Conservation (phyloP, 2,888 invertebrate species). For the Bombyx huttoni region DNA sequence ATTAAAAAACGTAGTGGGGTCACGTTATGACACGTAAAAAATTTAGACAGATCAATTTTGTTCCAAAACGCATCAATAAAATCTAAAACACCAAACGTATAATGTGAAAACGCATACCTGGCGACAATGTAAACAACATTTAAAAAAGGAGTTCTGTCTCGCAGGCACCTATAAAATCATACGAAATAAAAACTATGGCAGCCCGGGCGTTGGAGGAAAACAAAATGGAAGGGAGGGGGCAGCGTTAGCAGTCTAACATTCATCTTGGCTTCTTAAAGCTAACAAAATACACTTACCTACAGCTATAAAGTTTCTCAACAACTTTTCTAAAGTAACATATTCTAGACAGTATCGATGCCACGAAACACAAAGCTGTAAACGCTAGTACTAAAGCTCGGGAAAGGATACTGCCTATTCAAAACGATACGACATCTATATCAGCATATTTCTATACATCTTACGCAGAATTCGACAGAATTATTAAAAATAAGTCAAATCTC, state of each 20-base stretch:
- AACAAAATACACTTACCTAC: conserved; percentile 72
- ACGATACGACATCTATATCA: conserved; percentile 59
- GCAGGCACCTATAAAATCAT: conserved; percentile 72
- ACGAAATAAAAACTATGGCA: conserved; percentile 59
- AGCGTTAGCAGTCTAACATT: conserved; percentile 71
- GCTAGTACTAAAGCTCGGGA: conserved; percentile 20
- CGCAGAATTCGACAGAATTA: conserved; percentile 41
- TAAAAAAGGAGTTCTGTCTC: conserved; percentile 62
- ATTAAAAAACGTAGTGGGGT: no score
- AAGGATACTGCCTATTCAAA: conserved; percentile 65
- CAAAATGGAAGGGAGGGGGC: conserved; percentile 57
- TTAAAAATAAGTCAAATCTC: conserved; percentile 24
- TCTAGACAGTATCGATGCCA: conserved; percentile 59
- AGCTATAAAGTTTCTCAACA: conserved; percentile 55
- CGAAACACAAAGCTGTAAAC: conserved; percentile 9
- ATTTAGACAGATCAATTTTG: neutral
- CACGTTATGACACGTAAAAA: no score
- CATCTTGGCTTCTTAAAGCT: conserved; percentile 70
- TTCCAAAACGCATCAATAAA: conserved; percentile 25
- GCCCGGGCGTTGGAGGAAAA: conserved; percentile 61
- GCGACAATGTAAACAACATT: conserved; percentile 74
- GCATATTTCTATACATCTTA: conserved; percentile 62
- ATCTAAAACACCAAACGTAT: conserved; percentile 41
- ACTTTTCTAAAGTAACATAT: conserved; percentile 49
- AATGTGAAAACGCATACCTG: conserved; percentile 67